Evolutionary conservation across 2,888 invertebrate species (phyloP), one percentile per base, ranked within the genome.

Genomic region (Stenolophus ochropezus): DNA sequence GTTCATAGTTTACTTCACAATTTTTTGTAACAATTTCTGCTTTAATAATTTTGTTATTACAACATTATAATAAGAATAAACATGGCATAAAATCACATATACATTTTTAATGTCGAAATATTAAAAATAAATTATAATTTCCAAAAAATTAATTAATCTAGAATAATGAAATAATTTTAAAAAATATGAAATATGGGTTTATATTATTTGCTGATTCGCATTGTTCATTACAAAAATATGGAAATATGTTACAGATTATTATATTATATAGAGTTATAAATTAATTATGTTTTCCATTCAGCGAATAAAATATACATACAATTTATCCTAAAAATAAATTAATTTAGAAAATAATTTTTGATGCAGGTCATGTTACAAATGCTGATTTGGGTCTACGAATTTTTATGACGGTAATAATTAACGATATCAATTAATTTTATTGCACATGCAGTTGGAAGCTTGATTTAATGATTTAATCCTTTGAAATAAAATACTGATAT

Each of bases 261-360:
- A 49, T 73, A 49, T 49, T 49, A 47, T 73, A 49, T 47, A 49
- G 18, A 42, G 49, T 73, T 47, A 73, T 73, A 73, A 73, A 73
- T 73, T 73, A 73, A 73, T 73, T 73, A 73, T 49, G 18, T 73
- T 73, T 73, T 21, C 49, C 21, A 14, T 23, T 47, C 47, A 47
- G 1, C n/a, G 73, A 47, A 73, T 49, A 73, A 47, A 20, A 73
- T 47, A 49, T 47, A 5, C 18, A 8, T 4, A n/a, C 49, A 11
- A n/a, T 49, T 49, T 47, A 18, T n/a, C 47, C 18, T n/a, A 20
- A 23, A 18, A 49, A 20, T 73, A 33, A 47, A 73, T 18, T 49
- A 73, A 73, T 73, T 42, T 73, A 18, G 47, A 47, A 47, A 49
- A 73, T 73, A 49, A 73, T 73, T 73, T 73, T 73, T 73, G 23